A percentile compares a stretch with the other conserved stretches of the same genome.
These are phyloP conservation scores for Strix aluco DNA, from an alignment of 2,113 vertebrate genomes.

Conservation along the genomic window DNA sequence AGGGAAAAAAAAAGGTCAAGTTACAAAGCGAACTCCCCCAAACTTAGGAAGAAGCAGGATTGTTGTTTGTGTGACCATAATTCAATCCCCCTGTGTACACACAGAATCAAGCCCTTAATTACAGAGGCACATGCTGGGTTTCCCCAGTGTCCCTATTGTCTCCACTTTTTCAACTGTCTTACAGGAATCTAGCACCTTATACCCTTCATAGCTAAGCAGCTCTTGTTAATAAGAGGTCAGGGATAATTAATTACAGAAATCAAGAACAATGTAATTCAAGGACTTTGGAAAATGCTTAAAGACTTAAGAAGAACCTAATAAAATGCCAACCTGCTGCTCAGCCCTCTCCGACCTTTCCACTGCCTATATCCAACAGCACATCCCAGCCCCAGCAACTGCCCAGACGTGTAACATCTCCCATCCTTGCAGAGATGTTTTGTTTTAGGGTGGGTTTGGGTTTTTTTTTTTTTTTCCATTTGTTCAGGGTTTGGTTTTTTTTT, in stretches of 20 bases:
- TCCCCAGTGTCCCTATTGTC: not conserved
- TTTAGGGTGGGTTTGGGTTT: not conserved
- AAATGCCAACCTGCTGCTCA: not conserved
- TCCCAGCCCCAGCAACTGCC: not conserved
- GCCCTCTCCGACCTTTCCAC: not conserved
- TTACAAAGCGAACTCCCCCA: not conserved
- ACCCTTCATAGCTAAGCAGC: not conserved
- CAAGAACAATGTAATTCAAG: not conserved
- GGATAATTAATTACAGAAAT: not conserved
- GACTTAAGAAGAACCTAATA: not conserved
- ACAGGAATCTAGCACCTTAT: not conserved
- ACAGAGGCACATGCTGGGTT: rapidly evolving
- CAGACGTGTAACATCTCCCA: not conserved
- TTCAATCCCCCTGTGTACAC: rapidly evolving
- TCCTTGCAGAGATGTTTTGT: rapidly evolving
- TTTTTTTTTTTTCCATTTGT: not conserved
- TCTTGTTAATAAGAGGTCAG: not conserved
- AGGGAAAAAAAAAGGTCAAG: no score
- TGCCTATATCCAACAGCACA: rapidly evolving
- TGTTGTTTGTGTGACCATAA: not conserved
- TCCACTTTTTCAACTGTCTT: not conserved
- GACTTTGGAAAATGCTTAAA: not conserved
- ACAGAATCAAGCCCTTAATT: not conserved
- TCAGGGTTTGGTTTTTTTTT: not conserved
- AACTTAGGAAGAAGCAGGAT: not conserved